phyloP scores from a whole-genome alignment of 2,888 invertebrate genomes.

The Xestobium rufovillosum region DNA sequence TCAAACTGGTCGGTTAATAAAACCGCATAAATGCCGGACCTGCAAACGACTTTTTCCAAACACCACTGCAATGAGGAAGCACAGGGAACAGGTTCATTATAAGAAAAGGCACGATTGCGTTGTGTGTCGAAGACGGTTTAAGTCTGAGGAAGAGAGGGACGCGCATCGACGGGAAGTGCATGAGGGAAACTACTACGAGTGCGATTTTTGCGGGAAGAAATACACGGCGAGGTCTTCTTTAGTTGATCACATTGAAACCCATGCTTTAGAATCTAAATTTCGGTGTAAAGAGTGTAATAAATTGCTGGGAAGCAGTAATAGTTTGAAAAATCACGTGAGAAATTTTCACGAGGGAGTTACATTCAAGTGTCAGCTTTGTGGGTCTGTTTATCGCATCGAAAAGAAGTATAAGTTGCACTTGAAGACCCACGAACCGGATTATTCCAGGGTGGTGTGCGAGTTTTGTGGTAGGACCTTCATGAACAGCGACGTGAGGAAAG shows the following conservation, averaged over 20 bases:
- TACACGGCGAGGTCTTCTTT: slow-evolving; percentile 40
- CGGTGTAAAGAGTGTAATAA: slow-evolving; percentile 41
- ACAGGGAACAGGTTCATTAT: slow-evolving; percentile 16
- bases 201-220: slow-evolving; percentile 48
- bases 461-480: slow-evolving; percentile 12
- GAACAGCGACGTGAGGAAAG: slow-evolving; percentile 32
- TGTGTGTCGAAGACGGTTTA: slow-evolving; percentile 48
- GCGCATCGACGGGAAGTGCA: slow-evolving; percentile 49
- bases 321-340: slow-evolving; percentile 16
- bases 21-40: too few relatives aligned
- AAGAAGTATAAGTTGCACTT: slow-evolving; percentile 13
- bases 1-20: too few relatives aligned
- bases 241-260: slow-evolving; percentile 21
- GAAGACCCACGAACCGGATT: slow-evolving; percentile 21
- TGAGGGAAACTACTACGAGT: slow-evolving; percentile 46
- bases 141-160: slow-evolving; percentile 48
- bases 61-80: slow-evolving; percentile 5
- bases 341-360: slow-evolving; percentile 11
- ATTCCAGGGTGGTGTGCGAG: slow-evolving; percentile 9
- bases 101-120: slow-evolving; percentile 47
- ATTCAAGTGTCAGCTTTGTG: too few relatives aligned
- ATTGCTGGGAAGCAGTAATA: slow-evolving; percentile 28
- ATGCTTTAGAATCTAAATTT: slow-evolving; percentile 32
- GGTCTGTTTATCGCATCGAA: slow-evolving; percentile 5
- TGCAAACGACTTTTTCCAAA: slow-evolving; percentile 4